These are phyloP conservation scores for Phyllostomus hastatus DNA, from an alignment of 2,113 vertebrate species.

Conservation along the genomic window DNA sequence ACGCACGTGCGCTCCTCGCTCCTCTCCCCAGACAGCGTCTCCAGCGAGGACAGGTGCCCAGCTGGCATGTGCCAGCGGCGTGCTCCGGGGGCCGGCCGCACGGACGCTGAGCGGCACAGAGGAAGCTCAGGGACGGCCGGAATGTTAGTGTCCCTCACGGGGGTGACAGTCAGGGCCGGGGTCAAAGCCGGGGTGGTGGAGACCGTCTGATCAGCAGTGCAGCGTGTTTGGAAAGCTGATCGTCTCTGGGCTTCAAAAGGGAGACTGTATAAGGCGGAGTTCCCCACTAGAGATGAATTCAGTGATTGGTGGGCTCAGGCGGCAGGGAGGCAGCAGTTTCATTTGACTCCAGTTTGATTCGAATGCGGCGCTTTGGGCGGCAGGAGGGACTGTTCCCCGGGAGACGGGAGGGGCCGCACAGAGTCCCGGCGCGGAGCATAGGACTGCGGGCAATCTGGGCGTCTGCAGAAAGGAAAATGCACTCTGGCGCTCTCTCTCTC, in stretches of 20 bases:
- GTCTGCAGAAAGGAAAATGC: no score
- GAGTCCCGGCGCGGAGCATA: conserved; percentile 76
- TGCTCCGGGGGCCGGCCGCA: neutral
- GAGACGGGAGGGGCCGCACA: conserved; percentile 80
- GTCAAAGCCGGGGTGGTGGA: neutral
- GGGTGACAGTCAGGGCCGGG: neutral
- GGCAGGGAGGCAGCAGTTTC: neutral
- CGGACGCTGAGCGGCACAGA: neutral
- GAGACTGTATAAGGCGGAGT: neutral
- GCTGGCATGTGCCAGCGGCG: neutral
- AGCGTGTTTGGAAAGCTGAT: neutral
- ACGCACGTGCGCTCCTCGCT: neutral
- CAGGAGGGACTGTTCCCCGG: conserved; percentile 76
- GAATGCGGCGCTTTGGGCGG: conserved; percentile 61
- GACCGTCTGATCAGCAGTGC: neutral
- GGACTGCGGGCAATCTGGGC: conserved; percentile 60
- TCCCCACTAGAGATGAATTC: conserved; percentile 48
- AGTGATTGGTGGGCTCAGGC: neutral
- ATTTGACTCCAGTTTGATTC: conserved; percentile 64
- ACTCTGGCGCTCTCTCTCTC: no score
- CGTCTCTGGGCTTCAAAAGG: conserved; percentile 18
- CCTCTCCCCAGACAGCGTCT: rapidly evolving
- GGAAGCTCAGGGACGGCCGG: neutral
- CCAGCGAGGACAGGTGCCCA: rapidly evolving
- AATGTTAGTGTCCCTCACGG: neutral